These are phyloP conservation scores for Drosophila bifasciata DNA, from an alignment of 1,140 invertebrate genomes.

Conservation along the genomic window DNA sequence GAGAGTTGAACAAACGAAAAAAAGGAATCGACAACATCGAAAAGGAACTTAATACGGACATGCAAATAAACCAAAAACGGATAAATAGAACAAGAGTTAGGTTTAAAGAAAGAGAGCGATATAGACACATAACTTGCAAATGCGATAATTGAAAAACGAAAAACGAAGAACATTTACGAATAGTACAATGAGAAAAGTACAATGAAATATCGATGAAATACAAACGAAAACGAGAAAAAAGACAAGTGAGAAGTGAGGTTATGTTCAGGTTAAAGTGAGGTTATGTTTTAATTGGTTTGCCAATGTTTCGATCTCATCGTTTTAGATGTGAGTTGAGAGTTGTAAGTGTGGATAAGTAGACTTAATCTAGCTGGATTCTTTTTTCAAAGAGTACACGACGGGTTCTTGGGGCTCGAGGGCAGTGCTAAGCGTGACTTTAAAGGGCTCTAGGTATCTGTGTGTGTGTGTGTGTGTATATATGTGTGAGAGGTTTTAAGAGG, in stretches of 20 bases:
- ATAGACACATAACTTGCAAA: constrained; percentile 50
- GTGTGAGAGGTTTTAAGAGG: constrained; percentile 8
- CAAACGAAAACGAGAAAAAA: constrained; percentile 29
- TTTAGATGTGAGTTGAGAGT: background rate
- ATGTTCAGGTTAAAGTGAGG: constrained; percentile 34
- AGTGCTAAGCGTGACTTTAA: constrained; percentile 38
- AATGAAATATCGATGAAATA: constrained; percentile 7
- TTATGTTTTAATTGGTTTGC: constrained; percentile 45
- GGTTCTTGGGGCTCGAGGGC: constrained; percentile 30
- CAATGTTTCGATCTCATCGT: constrained; percentile 44
- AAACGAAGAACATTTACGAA: constrained; percentile 51
- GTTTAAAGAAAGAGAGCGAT: background rate
- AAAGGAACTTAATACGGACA: constrained; percentile 30
- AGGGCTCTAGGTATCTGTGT: constrained; percentile 18
- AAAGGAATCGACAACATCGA: constrained; percentile 50
- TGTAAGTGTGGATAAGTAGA: constrained; percentile 35
- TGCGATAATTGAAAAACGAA: constrained; percentile 24
- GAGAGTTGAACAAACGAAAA: constrained; percentile 37
- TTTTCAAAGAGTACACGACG: constrained; percentile 29
- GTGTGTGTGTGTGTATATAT: constrained; percentile 14
- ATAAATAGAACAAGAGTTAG: constrained; percentile 17
- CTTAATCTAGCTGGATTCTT: constrained; percentile 68
- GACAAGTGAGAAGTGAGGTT: constrained; percentile 20
- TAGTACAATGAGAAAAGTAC: constrained; percentile 32
- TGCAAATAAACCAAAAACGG: constrained; percentile 29